phyloP scores from a whole-genome alignment of 2,888 invertebrate species.

The Gibbula magus region DNA sequence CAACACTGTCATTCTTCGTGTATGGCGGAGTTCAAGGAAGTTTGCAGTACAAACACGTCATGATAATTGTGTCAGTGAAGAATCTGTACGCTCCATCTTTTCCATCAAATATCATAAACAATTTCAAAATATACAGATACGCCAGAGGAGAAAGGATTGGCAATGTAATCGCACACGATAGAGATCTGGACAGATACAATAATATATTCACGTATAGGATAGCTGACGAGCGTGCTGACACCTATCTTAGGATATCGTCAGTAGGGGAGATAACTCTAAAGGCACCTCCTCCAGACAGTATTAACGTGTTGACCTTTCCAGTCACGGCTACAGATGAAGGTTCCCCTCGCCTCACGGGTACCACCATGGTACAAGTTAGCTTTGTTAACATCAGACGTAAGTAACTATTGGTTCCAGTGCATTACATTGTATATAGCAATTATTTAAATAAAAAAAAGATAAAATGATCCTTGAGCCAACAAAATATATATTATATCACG shows the following conservation, averaged over 20 bases:
- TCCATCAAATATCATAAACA: conserved; percentile 34
- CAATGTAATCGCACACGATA: conserved; percentile 47
- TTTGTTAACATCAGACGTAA: conserved; percentile 57
- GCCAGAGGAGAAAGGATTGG: conserved; percentile 45
- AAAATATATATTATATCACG: neutral
- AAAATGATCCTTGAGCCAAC: neutral
- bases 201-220: conserved; percentile 42
- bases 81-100: conserved; percentile 57
- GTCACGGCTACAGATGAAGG: conserved; percentile 59
- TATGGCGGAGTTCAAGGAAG: conserved; percentile 39
- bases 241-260: neutral
- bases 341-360: conserved; percentile 50
- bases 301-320: conserved; percentile 40
- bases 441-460: neutral
- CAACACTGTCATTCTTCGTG: conserved; percentile 50
- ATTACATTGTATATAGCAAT: neutral
- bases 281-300: conserved; percentile 39
- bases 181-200: conserved; percentile 53
- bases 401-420: conserved; percentile 31
- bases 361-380: conserved; percentile 42
- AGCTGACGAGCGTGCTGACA: neutral
- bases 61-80: conserved; percentile 53
- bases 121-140: conserved; percentile 51
- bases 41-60: conserved; percentile 45
- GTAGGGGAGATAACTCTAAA: conserved; percentile 47